Base-by-base conservation (phyloP, 2,113 vertebrate species). In the Dryoscopus gambensis region DNA sequence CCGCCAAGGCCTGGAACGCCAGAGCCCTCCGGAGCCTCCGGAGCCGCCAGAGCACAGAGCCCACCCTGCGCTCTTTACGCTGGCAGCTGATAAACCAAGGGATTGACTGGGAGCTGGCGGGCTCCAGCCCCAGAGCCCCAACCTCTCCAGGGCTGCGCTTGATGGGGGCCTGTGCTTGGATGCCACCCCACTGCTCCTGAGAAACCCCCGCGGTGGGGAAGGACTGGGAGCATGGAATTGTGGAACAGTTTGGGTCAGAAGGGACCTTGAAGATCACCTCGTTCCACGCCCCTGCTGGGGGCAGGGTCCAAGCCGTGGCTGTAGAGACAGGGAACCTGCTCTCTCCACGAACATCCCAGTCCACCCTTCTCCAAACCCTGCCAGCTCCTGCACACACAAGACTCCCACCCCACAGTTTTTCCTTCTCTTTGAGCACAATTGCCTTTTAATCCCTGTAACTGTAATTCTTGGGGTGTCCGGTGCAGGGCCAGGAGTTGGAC, bases 51-150 rank as follows among this genome's bases (percentile, higher is more conserved):
- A 37, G 77, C 68, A 27, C 31, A 1, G 76, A 18, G 11, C 87
- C 68, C 8, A 8, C 46, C 64, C 73, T 2, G 1, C 69, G 33
- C 62, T 91, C 92, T 95, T 95, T 93, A 76, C 6, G 1, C 93
- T 93, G 88, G 94, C 95, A 94, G 78, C 88, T 69, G 17, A 79
- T 95, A 91, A 95, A 96, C 20, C 12, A 18, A 62, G 57, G 77
- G 94, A 79, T 90, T 94, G 88, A 94, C 23, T 4, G 53, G 22
- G 68, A 91, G 28, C 67, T 95, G 90, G 92, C 92, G 94, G 16
- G 7, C 64, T 59, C 16, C 31, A 52, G 59, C 62, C 70, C 24
- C 55, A 11, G 8, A 84, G 37, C 14, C n/a, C 53, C 14, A 7
- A 15, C 19, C 68, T 78, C 87, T 67, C 27, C 5, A 0, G 77